Conservation (phyloP, 2,797 vertebrate genomes). For the Melanotaenia boesemani region DNA sequence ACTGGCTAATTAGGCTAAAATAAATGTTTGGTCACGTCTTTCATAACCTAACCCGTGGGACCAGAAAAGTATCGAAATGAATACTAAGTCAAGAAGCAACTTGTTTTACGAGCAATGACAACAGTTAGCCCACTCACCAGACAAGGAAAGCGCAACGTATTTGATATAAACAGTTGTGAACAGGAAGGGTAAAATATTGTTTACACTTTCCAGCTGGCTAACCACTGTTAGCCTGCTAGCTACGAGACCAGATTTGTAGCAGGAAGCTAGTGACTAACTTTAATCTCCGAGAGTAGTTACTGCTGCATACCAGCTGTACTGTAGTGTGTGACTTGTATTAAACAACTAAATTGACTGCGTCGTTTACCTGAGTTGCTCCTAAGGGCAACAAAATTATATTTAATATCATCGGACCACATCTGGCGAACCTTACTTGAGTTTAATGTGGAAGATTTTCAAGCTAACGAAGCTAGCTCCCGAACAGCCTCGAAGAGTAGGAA, state of each 20-base stretch:
- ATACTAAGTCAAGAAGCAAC: neutral
- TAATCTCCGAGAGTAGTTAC: constrained; percentile 49
- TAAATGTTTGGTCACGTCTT: neutral
- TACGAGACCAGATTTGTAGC: constrained; percentile 39
- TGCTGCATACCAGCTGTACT: constrained; percentile 1
- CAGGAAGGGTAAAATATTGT: constrained; percentile 5
- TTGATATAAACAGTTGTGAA: neutral
- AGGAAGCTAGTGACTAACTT: constrained; percentile 64
- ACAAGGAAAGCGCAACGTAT: fast-evolving
- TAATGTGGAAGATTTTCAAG: constrained; percentile 31
- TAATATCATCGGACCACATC: neutral
- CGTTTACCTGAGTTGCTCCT: neutral
- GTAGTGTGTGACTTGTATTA: neutral
- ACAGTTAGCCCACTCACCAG: neutral
- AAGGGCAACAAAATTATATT: neutral
- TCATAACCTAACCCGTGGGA: too few relatives aligned
- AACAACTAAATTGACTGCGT: neutral
- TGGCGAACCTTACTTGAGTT: constrained; percentile 9
- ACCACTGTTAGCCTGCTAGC: constrained; percentile 50
- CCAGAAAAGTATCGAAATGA: neutral
- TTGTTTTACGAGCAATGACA: neutral
- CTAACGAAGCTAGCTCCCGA: constrained; percentile 70
- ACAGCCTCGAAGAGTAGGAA: constrained; percentile 59
- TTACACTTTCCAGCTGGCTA: constrained; percentile 53
- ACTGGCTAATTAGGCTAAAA: neutral